Evolutionary conservation across 2,797 vertebrate genomes (phyloP), one percentile per base, ranked within the genome.

Genomic region (Balearica regulorum): DNA sequence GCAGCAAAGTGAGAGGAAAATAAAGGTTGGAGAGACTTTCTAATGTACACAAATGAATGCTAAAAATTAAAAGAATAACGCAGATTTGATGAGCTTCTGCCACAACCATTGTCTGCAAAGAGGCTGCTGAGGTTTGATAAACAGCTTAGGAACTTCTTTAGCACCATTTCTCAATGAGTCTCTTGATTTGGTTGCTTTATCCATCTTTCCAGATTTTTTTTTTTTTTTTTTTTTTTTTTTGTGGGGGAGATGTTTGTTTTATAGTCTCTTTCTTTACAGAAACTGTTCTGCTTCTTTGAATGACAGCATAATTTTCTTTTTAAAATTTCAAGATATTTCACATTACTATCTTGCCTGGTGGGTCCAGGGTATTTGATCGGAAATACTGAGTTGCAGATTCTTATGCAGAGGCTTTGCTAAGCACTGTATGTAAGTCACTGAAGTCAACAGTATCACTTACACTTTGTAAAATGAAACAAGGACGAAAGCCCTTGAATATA

Each of bases 121-220:
- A 89, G 78, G 69, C 95, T 95, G 92, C 70, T 81, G 87, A 90
- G 61, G 76, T 55, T 78, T 87, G 95, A 95, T 96, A 97, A 96
- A 94, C 80, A 89, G 91, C 93, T 97, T 93, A 89, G 83, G 29
- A 71, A 79, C 62, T 89, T 91, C 51, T 29, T 79, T 58, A 93
- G 84, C 46, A 43, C 43, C 28, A 35, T 57, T 93, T 85, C 83
- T 83, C 78, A 91, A 87, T 8, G 2, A 87, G 69, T 39, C 24
- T 83, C 83, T 81, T 81, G 77, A 86, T 94, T 93, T 73, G 58
- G 39, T 68, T 61, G 64, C 35, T 94, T 83, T 72, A 71, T 72
- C 84, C 0, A 0, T 87, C 92, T 93, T 88, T 76, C 76, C 83
- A 79, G 54, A 88, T 79, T 85, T 43, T 21, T 54, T 19, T 35